phyloP scores from a whole-genome alignment of 2,888 invertebrate genomes.

The Phortica magna region DNA sequence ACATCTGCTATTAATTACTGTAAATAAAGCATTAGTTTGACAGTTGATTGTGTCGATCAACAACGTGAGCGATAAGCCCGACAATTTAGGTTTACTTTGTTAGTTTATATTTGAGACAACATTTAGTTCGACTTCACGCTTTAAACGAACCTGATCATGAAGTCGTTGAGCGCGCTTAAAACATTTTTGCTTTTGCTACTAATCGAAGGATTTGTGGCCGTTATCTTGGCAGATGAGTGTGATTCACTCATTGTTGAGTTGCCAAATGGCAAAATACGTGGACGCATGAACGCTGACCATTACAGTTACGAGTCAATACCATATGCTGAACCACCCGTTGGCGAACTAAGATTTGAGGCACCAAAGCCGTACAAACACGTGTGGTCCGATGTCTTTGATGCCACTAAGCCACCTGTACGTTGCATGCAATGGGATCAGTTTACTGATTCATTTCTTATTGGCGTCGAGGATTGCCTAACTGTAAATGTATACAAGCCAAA shows the following conservation, averaged over 20 bases:
- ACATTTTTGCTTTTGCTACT: neutral
- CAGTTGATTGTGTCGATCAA: too few species aligned
- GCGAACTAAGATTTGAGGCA: constrained; percentile 81
- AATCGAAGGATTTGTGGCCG: neutral
- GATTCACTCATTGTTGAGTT: constrained; percentile 10
- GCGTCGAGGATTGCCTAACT: constrained; percentile 84
- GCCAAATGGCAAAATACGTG: constrained; percentile 59
- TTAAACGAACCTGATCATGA: neutral
- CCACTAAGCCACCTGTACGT: constrained; percentile 80
- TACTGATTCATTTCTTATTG: constrained; percentile 73
- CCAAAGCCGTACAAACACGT: constrained; percentile 53
- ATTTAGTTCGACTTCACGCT: neutral
- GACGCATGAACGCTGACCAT: constrained; percentile 70
- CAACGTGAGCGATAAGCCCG: too few species aligned
- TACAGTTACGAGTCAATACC: constrained; percentile 83
- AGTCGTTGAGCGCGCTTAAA: neutral
- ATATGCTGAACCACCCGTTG: constrained; percentile 83
- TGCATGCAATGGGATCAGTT: constrained; percentile 83
- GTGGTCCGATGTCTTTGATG: constrained; percentile 73
- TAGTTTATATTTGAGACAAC: neutral
- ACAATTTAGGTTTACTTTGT: too few species aligned
- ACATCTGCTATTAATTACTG: too few species aligned
- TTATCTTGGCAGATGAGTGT: neutral
- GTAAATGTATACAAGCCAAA: constrained; percentile 82
- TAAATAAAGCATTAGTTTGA: too few species aligned